These are phyloP conservation scores for Salvelinus sp. DNA, from an alignment of 2,113 vertebrate species.

Conservation along the genomic window DNA sequence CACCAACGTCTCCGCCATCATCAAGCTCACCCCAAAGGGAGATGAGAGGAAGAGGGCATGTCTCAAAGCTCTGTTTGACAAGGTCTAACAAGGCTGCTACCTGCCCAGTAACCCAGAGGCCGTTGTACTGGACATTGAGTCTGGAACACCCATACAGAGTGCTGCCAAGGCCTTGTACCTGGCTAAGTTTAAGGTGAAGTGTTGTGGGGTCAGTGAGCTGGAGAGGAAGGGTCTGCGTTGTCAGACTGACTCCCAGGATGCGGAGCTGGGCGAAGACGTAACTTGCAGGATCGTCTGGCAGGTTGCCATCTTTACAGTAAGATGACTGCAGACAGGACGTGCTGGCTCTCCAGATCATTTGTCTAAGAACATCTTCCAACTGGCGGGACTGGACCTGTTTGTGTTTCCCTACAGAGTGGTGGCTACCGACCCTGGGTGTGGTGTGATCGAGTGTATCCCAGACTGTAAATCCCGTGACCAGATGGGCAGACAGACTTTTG, in stretches of 20 bases:
- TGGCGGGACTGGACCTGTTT: slow-evolving; percentile 92
- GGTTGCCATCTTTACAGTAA: slow-evolving; percentile 98
- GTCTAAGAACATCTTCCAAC: no score
- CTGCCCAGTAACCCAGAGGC: slow-evolving; percentile 97
- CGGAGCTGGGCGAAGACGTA: slow-evolving; percentile 72
- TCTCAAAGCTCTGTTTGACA: slow-evolving; percentile 89
- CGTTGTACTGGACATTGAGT: slow-evolving; percentile 96
- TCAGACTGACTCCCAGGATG: slow-evolving; percentile 80
- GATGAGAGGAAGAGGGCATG: slow-evolving; percentile 95
- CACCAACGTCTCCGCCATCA: slow-evolving; percentile 91
- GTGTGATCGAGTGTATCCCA: slow-evolving; percentile 98
- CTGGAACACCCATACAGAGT: slow-evolving; percentile 97
- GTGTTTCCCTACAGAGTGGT: slow-evolving; percentile 97
- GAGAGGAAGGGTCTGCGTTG: slow-evolving; percentile 94
- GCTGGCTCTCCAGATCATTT: slow-evolving; percentile 85
- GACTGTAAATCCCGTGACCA: slow-evolving; percentile 95
- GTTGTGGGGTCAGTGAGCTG: slow-evolving; percentile 94
- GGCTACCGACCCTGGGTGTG: slow-evolving; percentile 95
- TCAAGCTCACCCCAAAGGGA: slow-evolving; percentile 96
- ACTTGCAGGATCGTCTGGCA: slow-evolving; percentile 87
- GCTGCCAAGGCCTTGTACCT: slow-evolving; percentile 96
- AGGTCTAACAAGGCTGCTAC: slow-evolving; percentile 98
- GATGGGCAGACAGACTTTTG: slow-evolving; percentile 78
- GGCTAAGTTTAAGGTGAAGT: slow-evolving; percentile 97
- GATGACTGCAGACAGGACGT: slow-evolving; percentile 99